Percentiles rank a stretch among this genome's conserved stretches.
Conservation (phyloP, 1,140 invertebrate species). For the Holotrichia oblita region DNA sequence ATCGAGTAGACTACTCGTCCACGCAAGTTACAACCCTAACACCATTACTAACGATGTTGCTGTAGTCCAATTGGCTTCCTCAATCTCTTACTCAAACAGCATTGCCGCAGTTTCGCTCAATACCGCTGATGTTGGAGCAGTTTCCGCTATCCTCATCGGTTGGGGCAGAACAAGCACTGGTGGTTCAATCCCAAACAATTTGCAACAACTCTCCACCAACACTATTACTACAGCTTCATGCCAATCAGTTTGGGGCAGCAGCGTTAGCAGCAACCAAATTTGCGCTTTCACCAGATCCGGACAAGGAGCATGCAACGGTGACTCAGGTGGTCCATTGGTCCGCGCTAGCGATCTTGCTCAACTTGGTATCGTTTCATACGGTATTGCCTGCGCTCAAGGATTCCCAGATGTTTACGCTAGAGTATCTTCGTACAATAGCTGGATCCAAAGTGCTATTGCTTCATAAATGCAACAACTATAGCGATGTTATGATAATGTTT, state of each 20-base stretch:
- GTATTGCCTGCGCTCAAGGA: constrained; percentile 62
- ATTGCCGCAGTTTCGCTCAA: neutral
- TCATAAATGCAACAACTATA: neutral
- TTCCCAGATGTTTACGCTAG: constrained; percentile 64
- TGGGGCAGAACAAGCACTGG: constrained; percentile 60
- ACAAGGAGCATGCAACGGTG: constrained; percentile 69
- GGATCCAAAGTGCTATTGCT: constrained; percentile 51
- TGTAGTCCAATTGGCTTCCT: neutral
- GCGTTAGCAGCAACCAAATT: constrained; percentile 59
- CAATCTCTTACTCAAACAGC: neutral
- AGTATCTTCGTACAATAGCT: constrained; percentile 54
- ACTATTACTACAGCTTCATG: constrained; percentile 59
- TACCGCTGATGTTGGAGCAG: constrained; percentile 5
- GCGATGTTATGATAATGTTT: too few relatives aligned
- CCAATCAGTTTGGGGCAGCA: constrained; percentile 43
- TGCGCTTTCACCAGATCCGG: constrained; percentile 69
- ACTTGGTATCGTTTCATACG: constrained; percentile 65
- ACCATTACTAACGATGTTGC: constrained; percentile 33
- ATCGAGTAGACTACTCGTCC: neutral
- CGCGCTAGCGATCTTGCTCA: neutral
- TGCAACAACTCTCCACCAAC: constrained; percentile 62
- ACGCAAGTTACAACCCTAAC: neutral
- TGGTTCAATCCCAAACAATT: constrained; percentile 55
- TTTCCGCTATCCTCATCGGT: constrained; percentile 5
- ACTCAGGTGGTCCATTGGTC: constrained; percentile 69